Evolutionary conservation across 2,113 vertebrate genomes (phyloP).

Genomic region (Hylia prasina): DNA sequence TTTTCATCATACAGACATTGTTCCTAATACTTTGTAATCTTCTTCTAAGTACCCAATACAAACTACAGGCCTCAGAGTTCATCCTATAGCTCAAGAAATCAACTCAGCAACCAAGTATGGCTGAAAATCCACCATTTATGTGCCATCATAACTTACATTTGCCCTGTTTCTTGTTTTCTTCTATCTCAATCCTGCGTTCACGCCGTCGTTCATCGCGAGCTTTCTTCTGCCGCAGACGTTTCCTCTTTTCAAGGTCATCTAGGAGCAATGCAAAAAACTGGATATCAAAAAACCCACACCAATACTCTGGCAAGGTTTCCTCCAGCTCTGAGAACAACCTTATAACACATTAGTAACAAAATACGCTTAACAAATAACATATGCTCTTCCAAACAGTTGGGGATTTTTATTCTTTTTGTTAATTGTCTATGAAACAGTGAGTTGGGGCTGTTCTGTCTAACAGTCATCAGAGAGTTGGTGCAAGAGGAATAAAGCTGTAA

Average conservation of each 20-base stretch:
- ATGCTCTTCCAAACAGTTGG: neutral
- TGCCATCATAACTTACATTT: slow-evolving; percentile 80
- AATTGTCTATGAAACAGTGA: neutral
- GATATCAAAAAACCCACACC: neutral
- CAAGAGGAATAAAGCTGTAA: neutral
- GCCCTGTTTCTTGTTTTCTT: slow-evolving; percentile 96
- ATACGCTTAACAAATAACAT: neutral
- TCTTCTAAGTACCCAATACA: neutral
- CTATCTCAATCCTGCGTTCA: slow-evolving; percentile 93
- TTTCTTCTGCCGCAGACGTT: slow-evolving; percentile 90
- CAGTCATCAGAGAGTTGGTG: neutral
- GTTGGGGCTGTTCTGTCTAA: neutral
- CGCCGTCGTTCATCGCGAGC: slow-evolving; percentile 90
- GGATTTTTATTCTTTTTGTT: neutral
- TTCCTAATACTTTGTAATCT: neutral
- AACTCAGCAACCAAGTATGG: neutral
- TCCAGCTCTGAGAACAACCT: neutral
- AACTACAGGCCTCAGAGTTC: neutral
- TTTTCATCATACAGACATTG: neutral
- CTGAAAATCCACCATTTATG: neutral
- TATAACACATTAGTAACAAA: neutral
- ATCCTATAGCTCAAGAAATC: neutral
- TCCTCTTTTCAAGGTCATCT: slow-evolving; percentile 96
- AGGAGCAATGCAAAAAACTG: neutral
- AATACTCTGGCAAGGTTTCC: neutral